These are phyloP conservation scores for Rhodinocichla rosea DNA, from an alignment of 2,113 vertebrate genomes.

Conservation along the genomic window DNA sequence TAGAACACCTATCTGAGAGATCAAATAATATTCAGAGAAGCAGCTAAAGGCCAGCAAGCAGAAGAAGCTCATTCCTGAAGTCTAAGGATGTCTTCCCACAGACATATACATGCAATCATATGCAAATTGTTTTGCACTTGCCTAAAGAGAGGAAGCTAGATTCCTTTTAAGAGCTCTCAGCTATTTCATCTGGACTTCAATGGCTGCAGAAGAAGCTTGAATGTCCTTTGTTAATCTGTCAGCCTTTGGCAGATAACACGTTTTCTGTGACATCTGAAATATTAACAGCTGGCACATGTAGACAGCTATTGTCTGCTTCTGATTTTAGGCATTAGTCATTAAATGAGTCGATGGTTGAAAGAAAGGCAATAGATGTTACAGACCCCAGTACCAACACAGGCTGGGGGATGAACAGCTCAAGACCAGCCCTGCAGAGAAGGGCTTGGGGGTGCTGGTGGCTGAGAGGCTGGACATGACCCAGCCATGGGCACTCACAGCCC, in stretches of 20 bases:
- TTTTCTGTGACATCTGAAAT: background rate
- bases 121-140: background rate
- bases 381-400: background rate
- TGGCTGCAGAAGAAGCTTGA: background rate
- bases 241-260: background rate
- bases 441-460: fast-evolving
- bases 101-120: background rate
- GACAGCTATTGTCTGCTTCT: background rate
- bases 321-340: background rate
- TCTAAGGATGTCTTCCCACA: background rate
- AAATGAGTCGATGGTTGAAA: background rate
- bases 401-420: background rate
- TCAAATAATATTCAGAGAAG: background rate
- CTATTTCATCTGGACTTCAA: background rate
- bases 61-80: background rate
- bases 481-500: background rate
- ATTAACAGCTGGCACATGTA: background rate
- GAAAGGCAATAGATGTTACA: background rate
- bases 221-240: background rate
- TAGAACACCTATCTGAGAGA: background rate
- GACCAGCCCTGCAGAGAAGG: fast-evolving
- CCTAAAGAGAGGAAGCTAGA: background rate
- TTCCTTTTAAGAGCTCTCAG: background rate
- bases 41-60: background rate
- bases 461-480: background rate